Conservation (phyloP, 1,140 invertebrate genomes). For the Drosophila melanogaster region Release_6_plus_ISO1_MT NT_033777.3:16105501-16106000, state of each 20-base stretch:
- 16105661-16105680: neutral
- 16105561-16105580: slow-evolving; percentile 41
- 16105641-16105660: slow-evolving; percentile 67
- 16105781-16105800: slow-evolving; percentile 17
- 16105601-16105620: slow-evolving; percentile 61
- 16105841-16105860: slow-evolving; percentile 11
- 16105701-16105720: no score
- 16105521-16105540: slow-evolving; percentile 40
- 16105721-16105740: no score
- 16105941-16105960: slow-evolving; percentile 30
- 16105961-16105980: slow-evolving; percentile 1
- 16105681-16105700: neutral
- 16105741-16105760: neutral
- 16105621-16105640: slow-evolving; percentile 66
- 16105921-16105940: slow-evolving; percentile 49
- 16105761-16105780: slow-evolving; percentile 13
- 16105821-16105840: slow-evolving; percentile 52
- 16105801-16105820: slow-evolving; percentile 46
- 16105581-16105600: slow-evolving; percentile 51
- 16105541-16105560: slow-evolving; percentile 65
- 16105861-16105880: slow-evolving; percentile 17
- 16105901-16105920: slow-evolving; percentile 68
- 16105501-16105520: slow-evolving; percentile 70
- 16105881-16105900: slow-evolving; percentile 36
- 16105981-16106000: neutral